Evolutionary conservation across 2,113 vertebrate genomes (phyloP).

Genomic region (Anseranas semipalmata): DNA sequence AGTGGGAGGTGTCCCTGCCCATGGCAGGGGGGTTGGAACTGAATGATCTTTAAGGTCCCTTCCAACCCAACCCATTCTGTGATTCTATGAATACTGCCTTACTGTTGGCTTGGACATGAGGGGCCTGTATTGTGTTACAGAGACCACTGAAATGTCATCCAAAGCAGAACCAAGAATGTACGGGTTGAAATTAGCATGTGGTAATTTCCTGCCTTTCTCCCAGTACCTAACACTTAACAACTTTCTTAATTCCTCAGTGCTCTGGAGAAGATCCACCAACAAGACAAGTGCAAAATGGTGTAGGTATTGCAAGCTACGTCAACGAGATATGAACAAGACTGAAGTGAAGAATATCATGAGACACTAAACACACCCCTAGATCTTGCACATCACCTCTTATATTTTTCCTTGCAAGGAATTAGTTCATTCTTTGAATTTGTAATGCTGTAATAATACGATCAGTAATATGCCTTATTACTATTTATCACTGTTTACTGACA

Average conservation of each 20-base stretch:
- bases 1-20: no score
- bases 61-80: no score
- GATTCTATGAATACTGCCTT: not conserved
- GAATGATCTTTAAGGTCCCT: no score
- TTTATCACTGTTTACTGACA: not conserved
- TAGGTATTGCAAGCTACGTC: not conserved
- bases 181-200: not conserved
- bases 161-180: not conserved
- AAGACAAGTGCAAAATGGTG: not conserved
- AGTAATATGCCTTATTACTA: not conserved
- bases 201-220: not conserved
- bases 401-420: not conserved
- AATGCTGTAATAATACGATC: not conserved
- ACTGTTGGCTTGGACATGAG: not conserved
- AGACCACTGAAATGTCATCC: not conserved
- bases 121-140: not conserved
- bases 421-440: not conserved
- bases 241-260: not conserved
- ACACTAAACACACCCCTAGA: not conserved
- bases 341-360: not conserved
- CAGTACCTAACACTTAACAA: not conserved
- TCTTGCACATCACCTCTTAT: not conserved
- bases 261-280: not conserved
- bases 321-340: not conserved
- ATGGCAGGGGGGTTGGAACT: no score